These are phyloP conservation scores for Pollenia angustigena DNA, from an alignment of 2,888 invertebrate species.

Conservation along the genomic window DNA sequence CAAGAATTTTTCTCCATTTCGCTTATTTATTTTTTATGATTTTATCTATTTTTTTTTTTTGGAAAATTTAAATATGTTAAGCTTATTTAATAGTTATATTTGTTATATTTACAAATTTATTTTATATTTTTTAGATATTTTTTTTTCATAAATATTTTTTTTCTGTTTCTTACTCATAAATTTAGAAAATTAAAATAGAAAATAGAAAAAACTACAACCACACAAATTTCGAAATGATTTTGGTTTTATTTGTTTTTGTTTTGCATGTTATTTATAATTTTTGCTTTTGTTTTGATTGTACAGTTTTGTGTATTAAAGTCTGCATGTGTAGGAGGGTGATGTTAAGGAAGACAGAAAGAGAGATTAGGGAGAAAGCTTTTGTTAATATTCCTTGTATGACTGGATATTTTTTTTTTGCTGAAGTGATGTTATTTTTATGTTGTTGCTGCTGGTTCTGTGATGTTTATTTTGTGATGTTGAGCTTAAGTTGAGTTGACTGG, in stretches of 20 bases:
- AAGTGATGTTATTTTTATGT: conserved; percentile 41
- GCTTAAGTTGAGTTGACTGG: conserved; percentile 62
- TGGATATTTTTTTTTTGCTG: conserved; percentile 11
- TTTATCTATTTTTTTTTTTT: not conserved
- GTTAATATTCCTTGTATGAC: conserved; percentile 46
- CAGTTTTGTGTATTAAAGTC: conserved; percentile 7
- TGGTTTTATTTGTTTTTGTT: not conserved
- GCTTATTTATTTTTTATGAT: not conserved
- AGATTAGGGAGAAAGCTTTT: conserved; percentile 6
- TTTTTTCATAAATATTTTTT: conserved; percentile 32
- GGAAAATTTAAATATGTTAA: not conserved
- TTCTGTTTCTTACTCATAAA: not conserved
- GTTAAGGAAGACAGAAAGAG: not conserved
- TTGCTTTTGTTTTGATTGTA: conserved; percentile 59
- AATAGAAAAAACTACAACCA: conserved; percentile 68
- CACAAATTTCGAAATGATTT: conserved; percentile 63
- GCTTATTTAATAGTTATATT: conserved; percentile 27
- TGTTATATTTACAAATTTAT: conserved; percentile 53
- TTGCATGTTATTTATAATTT: conserved; percentile 33
- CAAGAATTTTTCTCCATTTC: conserved; percentile 30
- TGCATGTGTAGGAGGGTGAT: not conserved
- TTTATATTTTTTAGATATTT: conserved; percentile 8
- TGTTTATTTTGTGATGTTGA: conserved; percentile 54
- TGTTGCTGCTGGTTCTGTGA: conserved; percentile 37
- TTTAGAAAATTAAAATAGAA: conserved; percentile 37